Conservation (phyloP, 2,113 vertebrate species). For the Chiloscyllium plagiosum region DNA sequence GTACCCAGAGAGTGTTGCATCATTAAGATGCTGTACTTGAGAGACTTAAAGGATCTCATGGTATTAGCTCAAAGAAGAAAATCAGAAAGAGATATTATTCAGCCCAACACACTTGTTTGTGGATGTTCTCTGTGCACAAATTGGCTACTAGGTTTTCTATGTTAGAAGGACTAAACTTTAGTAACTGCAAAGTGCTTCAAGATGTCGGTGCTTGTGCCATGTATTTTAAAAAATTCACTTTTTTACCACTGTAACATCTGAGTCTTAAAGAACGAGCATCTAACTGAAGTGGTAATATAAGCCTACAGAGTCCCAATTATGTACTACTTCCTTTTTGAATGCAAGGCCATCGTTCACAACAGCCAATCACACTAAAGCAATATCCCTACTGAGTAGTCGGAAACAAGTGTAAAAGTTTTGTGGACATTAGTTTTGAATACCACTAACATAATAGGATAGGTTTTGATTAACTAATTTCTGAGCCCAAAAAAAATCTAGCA, state of each 20-base stretch:
- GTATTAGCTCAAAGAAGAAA: neutral
- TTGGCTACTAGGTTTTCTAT: too few species aligned
- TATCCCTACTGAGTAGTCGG: neutral
- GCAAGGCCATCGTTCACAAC: neutral
- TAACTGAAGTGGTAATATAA: neutral
- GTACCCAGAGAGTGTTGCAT: neutral
- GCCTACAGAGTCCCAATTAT: neutral
- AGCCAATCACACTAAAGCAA: neutral
- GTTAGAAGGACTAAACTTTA: too few species aligned
- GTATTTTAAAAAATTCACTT: too few species aligned
- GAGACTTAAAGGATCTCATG: neutral
- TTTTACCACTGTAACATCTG: too few species aligned
- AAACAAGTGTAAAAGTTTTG: neutral
- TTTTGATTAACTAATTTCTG: neutral
- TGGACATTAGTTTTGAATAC: neutral
- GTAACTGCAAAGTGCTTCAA: too few species aligned
- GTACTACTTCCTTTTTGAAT: neutral
- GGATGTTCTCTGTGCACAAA: too few species aligned
- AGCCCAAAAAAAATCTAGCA: neutral
- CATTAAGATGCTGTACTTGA: neutral
- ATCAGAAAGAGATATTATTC: neutral
- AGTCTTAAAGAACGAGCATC: too few species aligned
- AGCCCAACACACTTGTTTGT: too few species aligned
- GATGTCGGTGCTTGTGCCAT: too few species aligned
- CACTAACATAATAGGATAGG: neutral